These are phyloP conservation scores for Drosophila tropicalis DNA, from an alignment of 1,140 invertebrate species.

Conservation along the genomic window DNA sequence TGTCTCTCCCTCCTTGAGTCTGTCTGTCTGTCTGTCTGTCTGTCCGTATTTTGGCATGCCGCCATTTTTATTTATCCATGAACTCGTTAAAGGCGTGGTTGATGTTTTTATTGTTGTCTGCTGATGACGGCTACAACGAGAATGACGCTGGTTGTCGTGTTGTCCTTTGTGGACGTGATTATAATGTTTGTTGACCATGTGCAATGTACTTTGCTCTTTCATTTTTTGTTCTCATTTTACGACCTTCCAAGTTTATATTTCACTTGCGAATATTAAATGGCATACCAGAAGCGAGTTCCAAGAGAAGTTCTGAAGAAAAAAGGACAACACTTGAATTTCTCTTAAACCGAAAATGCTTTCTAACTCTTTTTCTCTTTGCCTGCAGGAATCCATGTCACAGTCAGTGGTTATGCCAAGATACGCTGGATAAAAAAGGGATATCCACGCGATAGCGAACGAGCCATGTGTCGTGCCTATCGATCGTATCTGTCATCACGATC, in stretches of 20 bases:
- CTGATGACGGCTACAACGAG: conserved; percentile 2
- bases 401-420: conserved; percentile 82
- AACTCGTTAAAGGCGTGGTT: conserved; percentile 75
- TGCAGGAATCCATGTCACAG: conserved; percentile 79
- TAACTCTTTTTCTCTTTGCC: not conserved
- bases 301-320: not conserved
- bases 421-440: conserved; percentile 83
- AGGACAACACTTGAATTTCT: too few species aligned
- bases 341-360: too few species aligned
- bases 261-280: too few species aligned
- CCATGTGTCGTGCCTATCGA: conserved; percentile 80
- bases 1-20: conserved; percentile 12
- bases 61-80: conserved; percentile 78
- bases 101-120: conserved; percentile 36
- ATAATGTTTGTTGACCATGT: conserved; percentile 21
- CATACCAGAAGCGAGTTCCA: not conserved
- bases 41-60: conserved; percentile 65
- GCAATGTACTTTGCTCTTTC: conserved; percentile 11
- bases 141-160: conserved; percentile 23
- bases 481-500: conserved; percentile 80
- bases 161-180: conserved; percentile 10
- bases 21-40: conserved; percentile 25
- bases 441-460: conserved; percentile 80
- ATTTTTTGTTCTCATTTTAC: conserved; percentile 8
- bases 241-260: too few species aligned